Conservation (phyloP, 2,888 invertebrate species). For the Drosophila greeni region DNA sequence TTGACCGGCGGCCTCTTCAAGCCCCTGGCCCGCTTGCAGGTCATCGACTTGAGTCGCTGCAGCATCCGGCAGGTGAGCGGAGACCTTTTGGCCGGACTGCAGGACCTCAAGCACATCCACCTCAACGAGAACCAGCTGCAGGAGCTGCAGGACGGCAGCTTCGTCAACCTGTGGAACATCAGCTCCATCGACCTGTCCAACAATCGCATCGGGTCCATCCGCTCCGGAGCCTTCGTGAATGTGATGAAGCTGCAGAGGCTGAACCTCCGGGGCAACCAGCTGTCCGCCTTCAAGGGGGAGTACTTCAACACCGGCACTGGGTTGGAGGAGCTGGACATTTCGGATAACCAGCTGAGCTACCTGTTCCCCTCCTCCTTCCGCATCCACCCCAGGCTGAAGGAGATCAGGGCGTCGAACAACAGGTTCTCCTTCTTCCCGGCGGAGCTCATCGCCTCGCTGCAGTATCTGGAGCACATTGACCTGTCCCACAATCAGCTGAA, state of each 20-base stretch:
- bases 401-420: conserved; percentile 86
- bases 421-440: conserved; percentile 91
- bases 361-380: conserved; percentile 91
- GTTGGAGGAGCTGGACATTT: conserved; percentile 88
- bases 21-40: conserved; percentile 84
- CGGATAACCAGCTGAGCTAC: conserved; percentile 88
- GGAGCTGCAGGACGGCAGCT: conserved; percentile 88
- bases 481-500: conserved; percentile 88
- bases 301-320: conserved; percentile 91
- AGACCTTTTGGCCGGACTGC: conserved; percentile 85
- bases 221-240: conserved; percentile 87
- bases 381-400: conserved; percentile 87
- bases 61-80: conserved; percentile 86
- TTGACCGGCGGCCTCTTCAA: conserved; percentile 85
- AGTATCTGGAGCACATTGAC: conserved; percentile 87
- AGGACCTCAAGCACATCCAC: conserved; percentile 84
- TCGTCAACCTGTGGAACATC: conserved; percentile 87
- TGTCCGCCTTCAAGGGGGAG: conserved; percentile 90
- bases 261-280: conserved; percentile 86
- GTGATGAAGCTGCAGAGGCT: conserved; percentile 86
- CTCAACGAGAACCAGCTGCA: conserved; percentile 86
- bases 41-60: conserved; percentile 86
- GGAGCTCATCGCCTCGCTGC: conserved; percentile 88
- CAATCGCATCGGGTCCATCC: conserved; percentile 87
- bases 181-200: conserved; percentile 87